These are phyloP conservation scores for Megaceryle maxima DNA, from an alignment of 2,113 vertebrate species.

Conservation along the genomic window DNA sequence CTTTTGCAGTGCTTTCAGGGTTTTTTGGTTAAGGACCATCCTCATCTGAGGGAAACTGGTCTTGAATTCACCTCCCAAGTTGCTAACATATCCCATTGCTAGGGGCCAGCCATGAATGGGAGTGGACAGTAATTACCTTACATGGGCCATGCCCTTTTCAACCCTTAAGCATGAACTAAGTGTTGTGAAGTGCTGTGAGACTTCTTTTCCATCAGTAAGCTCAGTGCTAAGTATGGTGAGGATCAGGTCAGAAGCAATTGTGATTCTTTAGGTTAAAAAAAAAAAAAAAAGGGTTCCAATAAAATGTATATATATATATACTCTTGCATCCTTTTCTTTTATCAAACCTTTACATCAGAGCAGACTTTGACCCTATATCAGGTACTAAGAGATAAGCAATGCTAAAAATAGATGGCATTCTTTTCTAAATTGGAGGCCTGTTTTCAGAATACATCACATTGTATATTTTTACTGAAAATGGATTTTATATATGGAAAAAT, in stretches of 20 bases:
- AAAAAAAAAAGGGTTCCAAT: background rate
- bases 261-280: conserved; percentile 1
- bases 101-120: too few species aligned
- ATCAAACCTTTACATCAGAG: background rate
- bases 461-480: background rate
- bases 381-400: background rate
- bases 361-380: conserved; percentile 11
- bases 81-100: background rate
- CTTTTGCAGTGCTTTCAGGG: background rate
- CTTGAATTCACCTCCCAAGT: background rate
- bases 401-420: conserved; percentile 40
- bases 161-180: background rate
- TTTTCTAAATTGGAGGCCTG: background rate
- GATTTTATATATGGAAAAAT: background rate
- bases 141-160: background rate
- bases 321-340: background rate
- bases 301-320: background rate
- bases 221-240: background rate
- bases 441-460: background rate
- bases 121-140: background rate
- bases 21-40: background rate
- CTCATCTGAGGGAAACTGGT: background rate
- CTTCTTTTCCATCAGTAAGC: background rate
- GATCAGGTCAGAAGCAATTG: background rate
- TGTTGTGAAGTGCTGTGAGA: background rate